Conservation (phyloP, 2,113 vertebrate species). For the Crotalus viridis region DNA sequence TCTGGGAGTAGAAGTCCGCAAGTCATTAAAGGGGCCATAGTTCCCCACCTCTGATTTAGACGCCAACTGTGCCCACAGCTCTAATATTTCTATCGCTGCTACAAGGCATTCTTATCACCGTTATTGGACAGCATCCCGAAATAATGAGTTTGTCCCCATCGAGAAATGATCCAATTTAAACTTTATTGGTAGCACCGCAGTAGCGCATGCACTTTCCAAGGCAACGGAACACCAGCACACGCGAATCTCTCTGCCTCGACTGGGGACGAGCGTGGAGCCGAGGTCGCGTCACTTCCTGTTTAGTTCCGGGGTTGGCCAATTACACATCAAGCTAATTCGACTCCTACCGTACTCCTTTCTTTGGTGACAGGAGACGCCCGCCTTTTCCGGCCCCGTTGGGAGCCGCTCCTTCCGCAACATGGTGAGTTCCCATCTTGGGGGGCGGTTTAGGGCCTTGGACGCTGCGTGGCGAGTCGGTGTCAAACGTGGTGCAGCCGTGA, state of each 20-base stretch:
- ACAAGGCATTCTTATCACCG: not conserved
- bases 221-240: not conserved
- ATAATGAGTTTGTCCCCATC: not conserved
- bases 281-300: not conserved
- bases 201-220: accelerated
- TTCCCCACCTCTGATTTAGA: not conserved
- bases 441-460: not conserved
- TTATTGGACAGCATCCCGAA: no score
- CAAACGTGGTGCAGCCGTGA: not conserved
- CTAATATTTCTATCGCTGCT: not conserved
- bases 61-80: not conserved
- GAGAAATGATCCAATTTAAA: not conserved
- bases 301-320: not conserved
- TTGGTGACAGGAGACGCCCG: not conserved
- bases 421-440: not conserved
- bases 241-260: not conserved
- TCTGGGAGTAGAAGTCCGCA: no score
- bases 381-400: constrained; percentile 16
- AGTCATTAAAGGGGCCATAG: not conserved
- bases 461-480: not conserved
- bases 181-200: accelerated
- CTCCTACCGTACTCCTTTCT: not conserved
- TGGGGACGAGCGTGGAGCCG: not conserved
- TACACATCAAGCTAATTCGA: not conserved
- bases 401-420: constrained; percentile 8